These are phyloP conservation scores for Phoeniculus purpureus DNA, from an alignment of 2,797 vertebrate species.

Conservation along the genomic window DNA sequence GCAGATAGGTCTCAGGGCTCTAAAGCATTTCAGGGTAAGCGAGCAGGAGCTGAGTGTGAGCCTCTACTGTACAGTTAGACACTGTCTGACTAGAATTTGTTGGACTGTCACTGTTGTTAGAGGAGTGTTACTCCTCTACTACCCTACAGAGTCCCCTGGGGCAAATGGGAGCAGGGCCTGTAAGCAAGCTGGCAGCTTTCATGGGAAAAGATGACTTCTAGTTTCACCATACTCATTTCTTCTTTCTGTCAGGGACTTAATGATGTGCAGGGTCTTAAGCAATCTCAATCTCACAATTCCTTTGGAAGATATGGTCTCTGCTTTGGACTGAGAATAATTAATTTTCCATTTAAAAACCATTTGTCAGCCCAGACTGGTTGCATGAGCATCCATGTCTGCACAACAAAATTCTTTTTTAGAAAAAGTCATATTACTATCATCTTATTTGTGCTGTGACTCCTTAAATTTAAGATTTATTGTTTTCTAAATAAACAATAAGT, in stretches of 20 bases:
- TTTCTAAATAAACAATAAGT: slow-evolving; percentile 12
- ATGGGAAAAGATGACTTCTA: neutral
- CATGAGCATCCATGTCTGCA: slow-evolving; percentile 27
- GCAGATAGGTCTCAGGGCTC: neutral
- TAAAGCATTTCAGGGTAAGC: neutral
- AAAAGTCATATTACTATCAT: slow-evolving; percentile 7
- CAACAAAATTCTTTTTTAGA: slow-evolving; percentile 40
- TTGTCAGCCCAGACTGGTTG: slow-evolving; percentile 39
- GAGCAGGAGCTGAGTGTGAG: neutral
- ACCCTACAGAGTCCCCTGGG: neutral
- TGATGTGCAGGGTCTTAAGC: neutral
- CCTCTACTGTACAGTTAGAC: neutral
- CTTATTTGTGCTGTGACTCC: slow-evolving; percentile 24
- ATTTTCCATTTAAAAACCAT: slow-evolving; percentile 57
- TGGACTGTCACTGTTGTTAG: neutral
- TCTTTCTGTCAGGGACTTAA: neutral
- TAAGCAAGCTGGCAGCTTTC: neutral
- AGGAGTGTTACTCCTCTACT: neutral
- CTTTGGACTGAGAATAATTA: slow-evolving; percentile 51
- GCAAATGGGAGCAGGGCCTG: neutral
- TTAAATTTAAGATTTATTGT: slow-evolving; percentile 12
- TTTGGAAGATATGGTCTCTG: slow-evolving; percentile 29
- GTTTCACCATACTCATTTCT: neutral
- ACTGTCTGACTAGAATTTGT: neutral
- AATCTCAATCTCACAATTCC: slow-evolving; percentile 22